These are phyloP conservation scores for Hydropsyche tenuis DNA, from an alignment of 1,140 invertebrate species.

Conservation along the genomic window DNA sequence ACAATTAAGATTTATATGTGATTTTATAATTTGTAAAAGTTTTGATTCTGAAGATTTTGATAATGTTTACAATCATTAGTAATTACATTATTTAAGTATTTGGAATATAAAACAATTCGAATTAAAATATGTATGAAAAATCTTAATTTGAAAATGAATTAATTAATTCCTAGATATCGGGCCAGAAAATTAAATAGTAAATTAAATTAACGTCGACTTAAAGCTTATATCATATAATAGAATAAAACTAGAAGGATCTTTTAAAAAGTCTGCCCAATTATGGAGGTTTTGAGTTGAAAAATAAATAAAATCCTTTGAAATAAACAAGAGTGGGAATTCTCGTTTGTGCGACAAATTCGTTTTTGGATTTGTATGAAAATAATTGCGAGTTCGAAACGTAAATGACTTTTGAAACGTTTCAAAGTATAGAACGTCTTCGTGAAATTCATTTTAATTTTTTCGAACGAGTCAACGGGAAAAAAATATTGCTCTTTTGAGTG, in stretches of 20 bases:
- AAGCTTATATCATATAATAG: neutral
- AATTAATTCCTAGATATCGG: too few species aligned
- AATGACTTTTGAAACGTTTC: neutral
- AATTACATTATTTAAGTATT: too few species aligned
- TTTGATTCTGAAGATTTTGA: too few species aligned
- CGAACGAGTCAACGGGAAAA: too few species aligned
- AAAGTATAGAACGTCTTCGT: neutral
- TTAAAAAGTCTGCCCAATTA: neutral
- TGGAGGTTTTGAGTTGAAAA: neutral
- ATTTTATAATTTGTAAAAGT: too few species aligned
- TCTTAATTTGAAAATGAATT: too few species aligned
- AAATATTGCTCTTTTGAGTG: too few species aligned
- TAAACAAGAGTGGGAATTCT: slow-evolving; percentile 7
- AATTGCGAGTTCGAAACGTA: neutral
- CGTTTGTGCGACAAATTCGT: neutral
- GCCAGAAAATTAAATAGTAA: too few species aligned
- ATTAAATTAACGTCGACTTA: neutral
- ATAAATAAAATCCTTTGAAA: neutral
- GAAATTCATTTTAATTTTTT: neutral
- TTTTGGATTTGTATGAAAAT: neutral
- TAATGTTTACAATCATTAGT: too few species aligned
- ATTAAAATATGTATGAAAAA: too few species aligned
- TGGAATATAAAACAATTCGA: too few species aligned
- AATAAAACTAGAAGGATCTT: neutral
- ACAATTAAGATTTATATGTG: too few species aligned